A percentile compares a stretch with the other conserved stretches of the same genome.
These are phyloP conservation scores for Doryteuthis pealeii DNA, from an alignment of 1,140 invertebrate species.

Conservation along the genomic window DNA sequence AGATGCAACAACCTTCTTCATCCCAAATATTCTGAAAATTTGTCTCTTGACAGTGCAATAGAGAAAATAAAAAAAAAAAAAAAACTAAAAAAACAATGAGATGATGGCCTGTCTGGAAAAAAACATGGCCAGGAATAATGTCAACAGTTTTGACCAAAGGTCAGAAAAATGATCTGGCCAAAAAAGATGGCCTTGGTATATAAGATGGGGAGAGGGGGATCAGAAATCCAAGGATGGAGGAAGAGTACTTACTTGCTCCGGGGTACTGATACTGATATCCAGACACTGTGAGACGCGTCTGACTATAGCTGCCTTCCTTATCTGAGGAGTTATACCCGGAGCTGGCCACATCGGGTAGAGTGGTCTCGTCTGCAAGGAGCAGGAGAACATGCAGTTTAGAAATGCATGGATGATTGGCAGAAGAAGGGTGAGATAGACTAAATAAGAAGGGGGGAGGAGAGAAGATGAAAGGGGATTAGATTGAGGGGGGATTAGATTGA, in stretches of 20 bases:
- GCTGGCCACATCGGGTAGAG: conserved; percentile 51
- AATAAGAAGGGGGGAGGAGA: background rate
- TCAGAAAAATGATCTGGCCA: no score
- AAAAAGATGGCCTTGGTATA: background rate
- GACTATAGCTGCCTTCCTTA: conserved; percentile 46
- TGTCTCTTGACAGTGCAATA: no score
- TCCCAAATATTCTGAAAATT: no score
- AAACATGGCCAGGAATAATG: no score
- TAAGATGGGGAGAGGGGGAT: background rate
- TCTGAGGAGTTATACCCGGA: conserved; percentile 49
- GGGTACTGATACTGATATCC: conserved; percentile 44
- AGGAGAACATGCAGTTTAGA: conserved; percentile 1
- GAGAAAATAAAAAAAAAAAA: no score
- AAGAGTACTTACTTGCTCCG: background rate
- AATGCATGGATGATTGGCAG: background rate
- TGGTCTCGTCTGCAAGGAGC: conserved; percentile 44
- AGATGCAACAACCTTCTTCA: no score
- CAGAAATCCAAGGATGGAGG: background rate
- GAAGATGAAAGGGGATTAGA: background rate
- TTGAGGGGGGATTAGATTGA: no score
- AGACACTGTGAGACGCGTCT: conserved; percentile 30
- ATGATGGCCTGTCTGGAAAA: no score
- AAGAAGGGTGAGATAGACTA: background rate
- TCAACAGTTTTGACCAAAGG: no score
- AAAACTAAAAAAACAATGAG: no score